phyloP scores from a whole-genome alignment of 1,140 invertebrate genomes.

The Scylla paramamosain region DNA sequence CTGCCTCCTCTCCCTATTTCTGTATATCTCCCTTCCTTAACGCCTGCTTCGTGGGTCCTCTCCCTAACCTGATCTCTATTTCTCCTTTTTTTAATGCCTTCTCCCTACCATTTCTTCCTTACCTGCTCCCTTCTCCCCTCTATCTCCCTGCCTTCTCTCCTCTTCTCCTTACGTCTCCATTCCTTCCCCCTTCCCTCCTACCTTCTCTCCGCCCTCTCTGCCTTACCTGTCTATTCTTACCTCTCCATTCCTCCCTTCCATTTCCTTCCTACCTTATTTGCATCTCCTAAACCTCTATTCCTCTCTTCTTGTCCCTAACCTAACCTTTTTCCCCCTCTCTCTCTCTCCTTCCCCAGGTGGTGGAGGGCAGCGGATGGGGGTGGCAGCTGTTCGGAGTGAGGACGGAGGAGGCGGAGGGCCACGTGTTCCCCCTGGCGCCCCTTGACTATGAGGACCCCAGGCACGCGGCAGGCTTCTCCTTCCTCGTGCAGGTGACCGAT shows the following conservation, averaged over 20 bases:
- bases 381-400: slow-evolving; percentile 30
- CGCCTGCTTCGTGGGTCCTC: too few relatives aligned
- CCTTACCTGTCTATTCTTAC: not conserved
- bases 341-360: slow-evolving; percentile 28
- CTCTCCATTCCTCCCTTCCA: not conserved
- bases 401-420: not conserved
- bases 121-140: too few relatives aligned
- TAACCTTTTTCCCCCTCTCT: not conserved
- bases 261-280: not conserved
- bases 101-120: too few relatives aligned
- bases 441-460: slow-evolving; percentile 36
- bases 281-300: too few relatives aligned
- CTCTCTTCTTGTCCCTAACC: too few relatives aligned
- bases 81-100: too few relatives aligned
- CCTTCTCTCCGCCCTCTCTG: not conserved
- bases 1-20: too few relatives aligned
- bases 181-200: too few relatives aligned
- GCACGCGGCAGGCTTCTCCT: not conserved
- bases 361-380: slow-evolving; percentile 27
- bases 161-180: too few relatives aligned
- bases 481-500: slow-evolving; percentile 19
- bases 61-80: too few relatives aligned
- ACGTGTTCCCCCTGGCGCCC: not conserved
- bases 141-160: too few relatives aligned
- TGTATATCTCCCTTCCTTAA: too few relatives aligned